Evolutionary conservation across 2,888 invertebrate species (phyloP), one percentile per base, ranked within the genome.

Genomic region (Chymomyza amoena): DNA sequence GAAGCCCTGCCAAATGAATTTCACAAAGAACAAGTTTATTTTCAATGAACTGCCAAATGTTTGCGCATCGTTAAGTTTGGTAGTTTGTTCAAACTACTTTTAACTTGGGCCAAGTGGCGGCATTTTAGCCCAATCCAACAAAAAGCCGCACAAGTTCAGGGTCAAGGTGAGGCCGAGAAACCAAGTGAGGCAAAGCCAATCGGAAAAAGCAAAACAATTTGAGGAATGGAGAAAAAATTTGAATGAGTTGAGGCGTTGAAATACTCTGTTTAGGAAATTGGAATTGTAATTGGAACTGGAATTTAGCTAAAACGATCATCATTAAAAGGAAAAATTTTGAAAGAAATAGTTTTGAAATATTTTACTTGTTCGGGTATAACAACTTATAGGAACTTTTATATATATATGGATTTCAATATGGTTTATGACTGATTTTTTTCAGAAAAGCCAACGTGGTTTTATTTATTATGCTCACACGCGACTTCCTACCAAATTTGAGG

Each of bases 101-200:
- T 54, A 18, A 54, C 18, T 20, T 54, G n/a, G 16, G 36, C 51
- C 25, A 45, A 59, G 60, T 45, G 57, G 57, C 16, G 66, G 51
- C 52, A 6, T 5, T 57, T 20, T 15, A 6, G 20, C 15, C 20
- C 50, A 51, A 18, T 25, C 36, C 18, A 52, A 51, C 36, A 10
- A 45, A n/a, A n/a, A 36, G 32, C 18, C n/a, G 9, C 60, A 60
- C 72, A 80, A 76, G 83, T 80, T 87, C 85, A 87, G 69, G 87
- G 87, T 74, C 85, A 83, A 87, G 85, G 87, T 73, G 67, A 72
- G 39, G 39, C 39, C 39, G 13, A 45, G 6, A 6, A 45, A 45
- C 32, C 32, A 32, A 32, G 32, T 32, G 32, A 32, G 32, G 39
- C 39, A 74, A 67, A 60, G 7, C 25, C 28, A 63, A 51, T 62